A percentile compares a stretch with the other conserved stretches of the same genome.
Evolutionary conservation across 2,113 vertebrate genomes (phyloP).

Genomic region (Pachypanchax playfairii): DNA sequence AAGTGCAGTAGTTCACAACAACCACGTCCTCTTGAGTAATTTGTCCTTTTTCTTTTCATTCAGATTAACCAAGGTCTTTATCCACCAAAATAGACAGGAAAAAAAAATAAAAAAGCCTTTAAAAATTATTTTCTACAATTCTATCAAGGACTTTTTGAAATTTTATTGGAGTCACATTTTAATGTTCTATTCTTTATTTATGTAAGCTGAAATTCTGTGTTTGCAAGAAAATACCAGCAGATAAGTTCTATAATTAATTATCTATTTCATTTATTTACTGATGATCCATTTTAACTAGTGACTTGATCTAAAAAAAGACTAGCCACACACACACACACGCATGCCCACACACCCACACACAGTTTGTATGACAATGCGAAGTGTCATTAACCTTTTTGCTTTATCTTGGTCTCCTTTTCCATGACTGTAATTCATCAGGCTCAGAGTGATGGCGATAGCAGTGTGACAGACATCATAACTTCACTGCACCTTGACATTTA

Average conservation of each 20-base stretch:
- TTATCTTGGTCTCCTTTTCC: conserved; percentile 7
- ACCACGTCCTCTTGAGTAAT: conserved; percentile 30
- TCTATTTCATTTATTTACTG: background rate
- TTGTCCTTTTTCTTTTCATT: background rate
- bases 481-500: conserved; percentile 36
- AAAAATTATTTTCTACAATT: conserved; percentile 7
- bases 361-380: background rate
- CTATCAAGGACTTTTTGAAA: conserved; percentile 8
- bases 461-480: conserved; percentile 36
- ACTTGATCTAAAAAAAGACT: conserved; percentile 34
- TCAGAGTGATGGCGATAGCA: conserved; percentile 17
- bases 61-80: conserved; percentile 31
- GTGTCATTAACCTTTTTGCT: background rate
- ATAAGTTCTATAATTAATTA: background rate
- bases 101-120: conserved; percentile 23
- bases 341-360: conserved; percentile 1
- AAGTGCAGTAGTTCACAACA: conserved; percentile 9
- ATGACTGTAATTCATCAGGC: conserved; percentile 16
- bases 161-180: conserved; percentile 35
- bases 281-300: no score
- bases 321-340: no score
- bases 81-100: background rate
- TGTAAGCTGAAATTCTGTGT: conserved; percentile 41
- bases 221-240: conserved; percentile 34
- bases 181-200: conserved; percentile 59